Base-by-base conservation (phyloP, 2,888 invertebrate genomes). In the Agrochola circellaris region DNA sequence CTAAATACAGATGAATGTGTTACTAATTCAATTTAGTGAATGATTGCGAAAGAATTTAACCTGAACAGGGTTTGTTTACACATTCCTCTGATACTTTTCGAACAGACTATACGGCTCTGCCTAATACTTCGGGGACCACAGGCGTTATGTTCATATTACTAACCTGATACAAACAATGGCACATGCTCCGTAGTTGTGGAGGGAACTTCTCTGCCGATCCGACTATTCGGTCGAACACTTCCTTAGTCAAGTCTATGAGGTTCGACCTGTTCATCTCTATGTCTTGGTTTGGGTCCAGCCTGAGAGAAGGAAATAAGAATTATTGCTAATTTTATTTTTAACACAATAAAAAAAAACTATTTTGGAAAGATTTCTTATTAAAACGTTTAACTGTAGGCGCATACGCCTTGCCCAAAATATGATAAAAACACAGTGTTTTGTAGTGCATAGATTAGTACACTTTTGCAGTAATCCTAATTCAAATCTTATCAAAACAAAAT, bases 101-200 rank as follows among this genome's bases (percentile, higher is more conserved):
- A 56, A 13, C n/a, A n/a, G 38, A 38, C n/a, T n/a, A 42, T 17
- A 42, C 17, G 20, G 5, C 17, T 26, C 17, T 42, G 6, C 20
- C 6, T 45, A 13, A 20, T 3, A 0, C 26, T 26, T 20, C 7
- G 0, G 0, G 1, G 0, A 45, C 17, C 6, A 17, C 15, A n/a
- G 17, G 15, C 8, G 38, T 26, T 66, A 66, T 54, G 68, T 68
- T 68, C 34, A 68, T 58, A 68, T 11, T 58, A 58, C 68, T 60
- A 58, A 97, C 98, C 97, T 99, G 99, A 92, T 98, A 98, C 67
- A 99, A 96, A 93, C 99, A 99, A 93, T 99, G 99, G 93, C 99
- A 99, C 99, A 99, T 99, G 87, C 99, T 99, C 15, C 99, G 97
- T 80, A 99, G 94, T 92, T 99, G 99, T 0, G 99, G 98, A 0